A percentile compares a stretch with the other conserved stretches of the same genome.
These are phyloP conservation scores for Hydrolagus colliei DNA, from an alignment of 2,797 vertebrate genomes.

Conservation along the genomic window DNA sequence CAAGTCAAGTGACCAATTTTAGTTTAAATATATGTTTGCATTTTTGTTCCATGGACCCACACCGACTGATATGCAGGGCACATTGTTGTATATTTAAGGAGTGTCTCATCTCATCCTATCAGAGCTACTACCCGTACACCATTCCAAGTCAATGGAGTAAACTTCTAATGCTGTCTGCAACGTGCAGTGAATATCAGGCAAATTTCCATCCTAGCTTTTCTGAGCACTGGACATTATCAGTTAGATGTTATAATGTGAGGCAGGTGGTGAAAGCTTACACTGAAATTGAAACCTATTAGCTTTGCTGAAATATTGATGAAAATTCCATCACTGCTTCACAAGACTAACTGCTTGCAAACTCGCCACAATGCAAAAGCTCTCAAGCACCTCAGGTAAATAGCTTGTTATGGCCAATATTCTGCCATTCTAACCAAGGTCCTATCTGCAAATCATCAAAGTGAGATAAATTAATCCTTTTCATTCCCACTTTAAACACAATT, in stretches of 20 bases:
- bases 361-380: background rate
- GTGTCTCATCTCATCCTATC: too few relatives aligned
- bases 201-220: slow-evolving; percentile 45
- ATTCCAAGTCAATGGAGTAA: background rate
- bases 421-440: too few relatives aligned
- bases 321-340: slow-evolving; percentile 62
- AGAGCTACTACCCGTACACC: background rate
- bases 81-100: background rate
- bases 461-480: background rate
- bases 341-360: slow-evolving; percentile 34
- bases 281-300: slow-evolving; percentile 58
- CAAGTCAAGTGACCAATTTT: too few relatives aligned
- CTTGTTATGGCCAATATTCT: background rate
- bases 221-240: slow-evolving; percentile 26
- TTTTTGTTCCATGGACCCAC: too few relatives aligned
- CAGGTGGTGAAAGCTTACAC: slow-evolving; percentile 55
- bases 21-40: too few relatives aligned
- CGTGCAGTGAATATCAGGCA: slow-evolving; percentile 44
- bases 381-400: slow-evolving; percentile 2
- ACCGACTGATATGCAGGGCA: background rate
- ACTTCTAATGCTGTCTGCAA: slow-evolving; percentile 36
- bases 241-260: slow-evolving; percentile 47
- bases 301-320: slow-evolving; percentile 78
- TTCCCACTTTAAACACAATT: too few relatives aligned
- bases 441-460: background rate